phyloP scores from a whole-genome alignment of 2,888 invertebrate species.

The Dorcus parallelipipedus region DNA sequence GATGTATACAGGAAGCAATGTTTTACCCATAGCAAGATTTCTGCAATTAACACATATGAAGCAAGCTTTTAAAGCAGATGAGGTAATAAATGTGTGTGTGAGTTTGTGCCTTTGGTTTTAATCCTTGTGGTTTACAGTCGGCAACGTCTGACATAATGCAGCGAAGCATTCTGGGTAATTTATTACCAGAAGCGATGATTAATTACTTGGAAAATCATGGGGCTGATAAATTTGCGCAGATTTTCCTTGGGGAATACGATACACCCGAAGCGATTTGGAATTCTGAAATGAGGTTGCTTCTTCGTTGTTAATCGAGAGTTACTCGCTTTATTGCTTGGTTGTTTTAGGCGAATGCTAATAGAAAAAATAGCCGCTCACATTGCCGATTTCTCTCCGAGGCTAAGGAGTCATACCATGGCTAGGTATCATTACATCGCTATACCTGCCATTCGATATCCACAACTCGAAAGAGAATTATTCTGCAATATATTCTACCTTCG shows the following conservation, averaged over 20 bases:
- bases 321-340: neutral
- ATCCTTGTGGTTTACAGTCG: conserved; percentile 31
- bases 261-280: conserved; percentile 99
- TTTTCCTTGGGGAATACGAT: conserved; percentile 96
- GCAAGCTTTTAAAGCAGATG: conserved; percentile 91
- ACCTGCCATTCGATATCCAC: conserved; percentile 89
- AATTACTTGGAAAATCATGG: conserved; percentile 98
- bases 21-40: conserved; percentile 92
- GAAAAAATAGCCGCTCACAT: conserved; percentile 97
- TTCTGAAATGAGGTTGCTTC: conserved; percentile 81
- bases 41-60: conserved; percentile 92
- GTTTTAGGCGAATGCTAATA: conserved; percentile 78
- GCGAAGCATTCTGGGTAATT: conserved; percentile 86
- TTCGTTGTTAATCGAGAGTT: neutral
- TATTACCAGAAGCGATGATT: conserved; percentile 98
- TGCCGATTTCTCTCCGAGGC: conserved; percentile 93
- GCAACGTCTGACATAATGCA: conserved; percentile 78
- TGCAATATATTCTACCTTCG: conserved; percentile 98
- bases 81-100: conserved; percentile 53
- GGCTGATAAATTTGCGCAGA: conserved; percentile 96
- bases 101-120: neutral
- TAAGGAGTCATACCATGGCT: conserved; percentile 92
- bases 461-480: conserved; percentile 93
- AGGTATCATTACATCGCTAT: conserved; percentile 94
- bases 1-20: conserved; percentile 98